phyloP scores from a whole-genome alignment of 1,140 invertebrate species.

The Ips typographus region DNA sequence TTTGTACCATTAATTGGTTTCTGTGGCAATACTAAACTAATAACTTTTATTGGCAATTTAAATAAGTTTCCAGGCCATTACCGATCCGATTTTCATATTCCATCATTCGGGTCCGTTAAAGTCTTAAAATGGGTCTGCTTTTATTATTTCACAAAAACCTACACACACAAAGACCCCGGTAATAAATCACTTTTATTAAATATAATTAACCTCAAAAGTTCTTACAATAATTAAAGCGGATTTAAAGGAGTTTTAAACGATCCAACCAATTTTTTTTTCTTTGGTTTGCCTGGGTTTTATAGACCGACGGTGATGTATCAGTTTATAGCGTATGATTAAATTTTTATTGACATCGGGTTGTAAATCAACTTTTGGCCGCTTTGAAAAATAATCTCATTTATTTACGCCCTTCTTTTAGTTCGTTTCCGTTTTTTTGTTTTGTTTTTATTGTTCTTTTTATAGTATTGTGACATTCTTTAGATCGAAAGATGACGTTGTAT shows the following conservation, averaged over 20 bases:
- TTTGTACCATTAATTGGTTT: too few relatives aligned
- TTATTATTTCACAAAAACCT: conserved; percentile 32
- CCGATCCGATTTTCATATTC: conserved; percentile 22
- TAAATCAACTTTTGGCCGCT: conserved; percentile 41
- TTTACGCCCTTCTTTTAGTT: conserved; percentile 26
- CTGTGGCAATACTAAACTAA: too few relatives aligned
- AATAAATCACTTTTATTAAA: conserved; percentile 39
- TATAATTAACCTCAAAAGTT: conserved; percentile 34
- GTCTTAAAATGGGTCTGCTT: conserved; percentile 11
- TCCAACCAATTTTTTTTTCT: conserved; percentile 14
- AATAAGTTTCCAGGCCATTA: conserved; percentile 19
- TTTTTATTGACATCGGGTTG: conserved; percentile 45
- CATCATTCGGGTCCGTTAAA: conserved; percentile 16
- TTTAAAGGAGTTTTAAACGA: conserved; percentile 15
- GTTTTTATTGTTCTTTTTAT: conserved; percentile 1
- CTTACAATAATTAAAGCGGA: conserved; percentile 32
- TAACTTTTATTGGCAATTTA: conserved; percentile 15
- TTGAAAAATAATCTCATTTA: conserved; percentile 28
- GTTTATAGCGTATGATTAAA: conserved; percentile 49
- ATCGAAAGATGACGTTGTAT: not conserved
- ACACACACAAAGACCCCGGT: conserved; percentile 19
- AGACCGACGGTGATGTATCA: conserved; percentile 40
- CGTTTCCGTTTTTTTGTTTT: conserved; percentile 15
- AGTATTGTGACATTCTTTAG: not conserved
- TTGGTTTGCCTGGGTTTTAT: conserved; percentile 38